Evolutionary conservation across 35 echinoderm and acorn worm genomes (phyloP).

Genomic region (Chiridota heheva): DNA sequence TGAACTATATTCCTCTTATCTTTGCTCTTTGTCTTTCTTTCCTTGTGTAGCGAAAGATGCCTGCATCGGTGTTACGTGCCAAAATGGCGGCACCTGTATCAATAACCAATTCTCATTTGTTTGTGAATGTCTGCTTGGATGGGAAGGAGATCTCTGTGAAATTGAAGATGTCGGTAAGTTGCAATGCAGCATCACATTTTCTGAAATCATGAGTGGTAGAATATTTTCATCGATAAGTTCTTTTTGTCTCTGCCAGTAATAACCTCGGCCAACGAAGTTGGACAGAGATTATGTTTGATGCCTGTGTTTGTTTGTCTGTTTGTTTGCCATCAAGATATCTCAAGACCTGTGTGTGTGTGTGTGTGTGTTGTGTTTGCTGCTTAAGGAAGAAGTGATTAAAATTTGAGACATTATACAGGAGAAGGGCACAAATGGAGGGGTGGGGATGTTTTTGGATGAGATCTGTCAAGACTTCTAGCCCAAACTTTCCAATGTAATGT

Average conservation of each 20-base stretch:
- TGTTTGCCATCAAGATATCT: no score
- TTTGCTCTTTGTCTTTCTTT: not conserved
- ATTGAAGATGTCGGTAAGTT: not conserved
- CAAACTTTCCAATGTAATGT: no score
- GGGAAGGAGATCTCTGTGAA: conserved; percentile 9
- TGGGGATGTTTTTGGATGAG: no score
- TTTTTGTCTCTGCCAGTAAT: not conserved
- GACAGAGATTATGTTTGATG: not conserved
- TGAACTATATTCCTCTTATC: not conserved
- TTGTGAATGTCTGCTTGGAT: conserved; percentile 18
- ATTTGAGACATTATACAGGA: no score
- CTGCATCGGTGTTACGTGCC: conserved; percentile 13
- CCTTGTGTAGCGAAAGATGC: conserved; percentile 14
- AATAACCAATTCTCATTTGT: conserved; percentile 33
- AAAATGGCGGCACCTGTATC: conserved; percentile 25
- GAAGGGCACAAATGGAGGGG: no score
- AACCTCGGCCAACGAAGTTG: not conserved
- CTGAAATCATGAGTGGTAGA: not conserved
- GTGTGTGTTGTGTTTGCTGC: no score
- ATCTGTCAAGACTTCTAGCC: no score
- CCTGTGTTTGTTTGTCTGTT: no score
- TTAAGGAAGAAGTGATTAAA: no score
- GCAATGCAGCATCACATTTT: not conserved
- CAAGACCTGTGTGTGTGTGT: no score
- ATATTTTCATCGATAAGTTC: not conserved